Evolutionary conservation across 2,888 invertebrate genomes (phyloP), one percentile per base, ranked within the genome.

Genomic region (Lepidocyrtinus sp.): DNA sequence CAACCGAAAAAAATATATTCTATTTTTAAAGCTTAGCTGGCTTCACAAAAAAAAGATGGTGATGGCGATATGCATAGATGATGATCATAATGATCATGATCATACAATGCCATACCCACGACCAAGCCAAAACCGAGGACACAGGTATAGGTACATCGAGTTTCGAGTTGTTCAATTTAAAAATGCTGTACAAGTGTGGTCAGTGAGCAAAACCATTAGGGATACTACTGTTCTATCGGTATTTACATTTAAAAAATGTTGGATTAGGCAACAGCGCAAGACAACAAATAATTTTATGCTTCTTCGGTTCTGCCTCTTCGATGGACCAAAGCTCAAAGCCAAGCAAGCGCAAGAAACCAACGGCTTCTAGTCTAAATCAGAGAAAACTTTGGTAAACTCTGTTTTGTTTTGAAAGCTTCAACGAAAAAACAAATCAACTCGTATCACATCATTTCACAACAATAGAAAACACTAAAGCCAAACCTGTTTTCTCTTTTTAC

Each of bases 381-480:
- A 50, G 50, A 50, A 50, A 2, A 50, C 15, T 7, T 50, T 50
- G 12, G 50, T 17, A 12, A 50, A 50, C 12, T 50, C 17, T 15
- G 50, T 50, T 50, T 50, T 50, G 50, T 50, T 50, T 50, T 50
- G 50, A 50, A 50, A 50, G 12, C 50, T 50, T 12, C n/a, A 50
- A 50, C 12, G 12, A 36, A 12, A 50, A 50, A 50, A n/a, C n/a
- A n/a, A n/a, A n/a, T n/a, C n/a, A n/a, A n/a, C n/a, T n/a, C n/a
- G n/a, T n/a, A n/a, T n/a, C n/a, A n/a, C n/a, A n/a, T n/a, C n/a
- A n/a, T n/a, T n/a, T n/a, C n/a, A n/a, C n/a, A n/a, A n/a, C n/a
- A n/a, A n/a, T n/a, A n/a, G n/a, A n/a, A n/a, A n/a, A n/a, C n/a
- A n/a, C n/a, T n/a, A n/a, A n/a, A n/a, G n/a, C 50, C 12, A 12